Conservation (phyloP, 2,888 invertebrate species). For the Phyllotreta cruciferae region DNA sequence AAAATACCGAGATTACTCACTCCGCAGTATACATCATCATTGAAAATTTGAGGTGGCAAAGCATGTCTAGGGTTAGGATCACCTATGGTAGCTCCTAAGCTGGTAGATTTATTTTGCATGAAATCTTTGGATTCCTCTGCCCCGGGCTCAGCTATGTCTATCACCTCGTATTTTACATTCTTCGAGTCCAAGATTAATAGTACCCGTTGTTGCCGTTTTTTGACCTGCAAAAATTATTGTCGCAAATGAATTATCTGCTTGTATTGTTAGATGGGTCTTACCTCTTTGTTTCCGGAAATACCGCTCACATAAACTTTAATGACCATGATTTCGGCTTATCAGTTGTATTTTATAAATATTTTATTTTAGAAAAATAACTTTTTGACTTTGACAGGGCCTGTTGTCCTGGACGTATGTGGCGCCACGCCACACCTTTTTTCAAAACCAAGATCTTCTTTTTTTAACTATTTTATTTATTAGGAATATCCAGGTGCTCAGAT, state of each 20-base stretch:
- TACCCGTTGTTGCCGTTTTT: constrained; percentile 94
- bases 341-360: constrained; percentile 35
- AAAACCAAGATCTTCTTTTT: too few species aligned
- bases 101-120: constrained; percentile 88
- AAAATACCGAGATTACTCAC: constrained; percentile 64
- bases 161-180: constrained; percentile 84
- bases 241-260: constrained; percentile 24
- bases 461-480: too few species aligned
- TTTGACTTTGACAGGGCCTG: constrained; percentile 34
- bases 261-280: constrained; percentile 60
- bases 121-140: constrained; percentile 87
- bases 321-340: constrained; percentile 68
- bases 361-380: constrained; percentile 34
- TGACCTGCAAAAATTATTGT: constrained; percentile 71
- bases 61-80: constrained; percentile 79
- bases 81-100: constrained; percentile 75
- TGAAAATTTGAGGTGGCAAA: constrained; percentile 93
- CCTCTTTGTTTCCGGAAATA: constrained; percentile 94
- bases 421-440: constrained; percentile 47
- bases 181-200: constrained; percentile 93
- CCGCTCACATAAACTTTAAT: constrained; percentile 91
- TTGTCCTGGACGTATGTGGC: constrained; percentile 28
- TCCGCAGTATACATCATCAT: constrained; percentile 91
- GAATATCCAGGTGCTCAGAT: too few species aligned
- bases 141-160: constrained; percentile 95